Percentiles rank a stretch among this genome's conserved stretches.
phyloP scores from a whole-genome alignment of 2,888 invertebrate genomes.

The Lydus trimaculatus region DNA sequence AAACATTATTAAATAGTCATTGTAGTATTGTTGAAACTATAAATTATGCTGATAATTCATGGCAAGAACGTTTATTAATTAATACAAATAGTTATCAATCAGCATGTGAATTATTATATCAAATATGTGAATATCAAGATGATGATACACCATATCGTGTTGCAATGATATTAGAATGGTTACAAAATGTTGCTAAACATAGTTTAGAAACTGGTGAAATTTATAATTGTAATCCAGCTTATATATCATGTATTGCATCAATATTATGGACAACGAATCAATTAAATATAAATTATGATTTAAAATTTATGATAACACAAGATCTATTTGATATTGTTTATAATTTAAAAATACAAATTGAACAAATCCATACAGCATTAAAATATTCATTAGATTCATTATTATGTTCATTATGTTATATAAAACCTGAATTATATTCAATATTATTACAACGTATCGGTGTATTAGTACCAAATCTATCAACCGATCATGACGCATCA shows the following conservation, averaged over 20 bases:
- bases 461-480: slow-evolving; percentile 64
- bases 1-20: slow-evolving; percentile 67
- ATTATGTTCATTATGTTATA: slow-evolving; percentile 85
- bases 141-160: slow-evolving; percentile 68
- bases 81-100: slow-evolving; percentile 63
- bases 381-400: slow-evolving; percentile 87
- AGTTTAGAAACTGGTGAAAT: slow-evolving; percentile 57
- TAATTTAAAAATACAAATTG: slow-evolving; percentile 77
- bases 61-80: slow-evolving; percentile 53
- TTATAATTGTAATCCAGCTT: slow-evolving; percentile 62
- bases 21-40: slow-evolving; percentile 55
- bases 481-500: slow-evolving; percentile 63
- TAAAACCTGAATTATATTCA: slow-evolving; percentile 79
- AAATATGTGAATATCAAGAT: slow-evolving; percentile 73
- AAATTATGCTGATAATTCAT: slow-evolving; percentile 49
- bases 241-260: slow-evolving; percentile 81
- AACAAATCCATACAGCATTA: slow-evolving; percentile 70
- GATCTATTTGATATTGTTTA: slow-evolving; percentile 80
- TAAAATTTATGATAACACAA: slow-evolving; percentile 73
- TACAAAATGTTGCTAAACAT: slow-evolving; percentile 66
- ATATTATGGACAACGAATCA: slow-evolving; percentile 79
- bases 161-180: slow-evolving; percentile 76
- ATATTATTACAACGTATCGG: slow-evolving; percentile 77
- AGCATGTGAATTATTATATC: slow-evolving; percentile 82
- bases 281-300: slow-evolving; percentile 68